Percentiles rank a stretch among this genome's conserved stretches.
phyloP scores from a whole-genome alignment of 2,797 vertebrate species.

The Neosilurus hyrtlii region DNA sequence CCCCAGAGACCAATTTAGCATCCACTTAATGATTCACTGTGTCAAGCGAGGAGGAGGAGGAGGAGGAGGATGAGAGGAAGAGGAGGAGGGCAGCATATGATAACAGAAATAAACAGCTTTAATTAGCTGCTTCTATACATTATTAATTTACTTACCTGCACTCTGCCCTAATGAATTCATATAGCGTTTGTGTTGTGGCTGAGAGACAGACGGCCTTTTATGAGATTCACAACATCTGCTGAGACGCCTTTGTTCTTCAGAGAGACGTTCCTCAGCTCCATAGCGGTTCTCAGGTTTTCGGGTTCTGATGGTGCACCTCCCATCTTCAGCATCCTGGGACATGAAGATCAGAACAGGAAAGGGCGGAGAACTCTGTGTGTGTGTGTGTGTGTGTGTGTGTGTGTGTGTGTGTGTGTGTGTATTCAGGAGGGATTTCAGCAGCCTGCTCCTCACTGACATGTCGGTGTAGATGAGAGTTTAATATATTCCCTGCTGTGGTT shows the following conservation, averaged over 20 bases:
- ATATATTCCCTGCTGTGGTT: conserved; percentile 72
- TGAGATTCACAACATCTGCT: conserved; percentile 79
- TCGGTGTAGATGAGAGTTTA: conserved; percentile 71
- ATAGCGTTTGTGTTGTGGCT: conserved; percentile 67
- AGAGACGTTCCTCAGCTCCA: conserved; percentile 35
- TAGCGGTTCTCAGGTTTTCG: conserved; percentile 29
- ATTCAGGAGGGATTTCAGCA: conserved; percentile 67
- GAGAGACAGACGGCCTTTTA: conserved; percentile 63
- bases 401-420: conserved; percentile 42
- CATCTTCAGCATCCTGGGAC: conserved; percentile 64
- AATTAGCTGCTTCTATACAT: conserved; percentile 88
- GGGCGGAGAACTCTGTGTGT: conserved; percentile 46
- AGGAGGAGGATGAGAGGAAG: conserved; percentile 72
- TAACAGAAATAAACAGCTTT: conserved; percentile 97
- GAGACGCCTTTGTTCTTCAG: conserved; percentile 72
- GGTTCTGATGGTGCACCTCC: conserved; percentile 57
- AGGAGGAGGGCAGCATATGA: conserved; percentile 89
- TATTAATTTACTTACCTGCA: conserved; percentile 84
- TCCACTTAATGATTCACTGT: conserved; percentile 95
- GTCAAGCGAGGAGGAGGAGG: conserved; percentile 88
- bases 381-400: conserved; percentile 13
- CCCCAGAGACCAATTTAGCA: conserved; percentile 94
- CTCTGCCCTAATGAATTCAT: conserved; percentile 74
- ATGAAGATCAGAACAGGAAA: conserved; percentile 48
- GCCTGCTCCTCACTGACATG: conserved; percentile 63